phyloP scores from a whole-genome alignment of 2,888 invertebrate species.

The Heliconius ethilla region DNA sequence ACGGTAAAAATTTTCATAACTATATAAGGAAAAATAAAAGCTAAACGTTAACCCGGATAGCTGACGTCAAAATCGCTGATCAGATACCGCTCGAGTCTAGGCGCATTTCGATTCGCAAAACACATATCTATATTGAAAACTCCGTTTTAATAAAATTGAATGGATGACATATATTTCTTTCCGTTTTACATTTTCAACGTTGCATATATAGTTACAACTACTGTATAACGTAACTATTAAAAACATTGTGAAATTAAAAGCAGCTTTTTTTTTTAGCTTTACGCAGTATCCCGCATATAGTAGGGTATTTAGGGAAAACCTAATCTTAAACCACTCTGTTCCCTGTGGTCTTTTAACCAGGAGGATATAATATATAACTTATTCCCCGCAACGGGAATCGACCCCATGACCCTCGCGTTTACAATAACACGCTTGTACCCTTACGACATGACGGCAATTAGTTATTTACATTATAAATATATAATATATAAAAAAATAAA shows the following conservation, averaged over 20 bases:
- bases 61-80: conserved; percentile 3
- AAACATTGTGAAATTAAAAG: neutral
- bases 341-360: too few relatives aligned
- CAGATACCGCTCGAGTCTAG: conserved; percentile 1
- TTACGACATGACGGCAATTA: neutral
- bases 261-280: neutral
- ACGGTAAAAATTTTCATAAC: too few relatives aligned
- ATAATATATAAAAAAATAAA: too few relatives aligned
- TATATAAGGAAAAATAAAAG: neutral
- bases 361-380: too few relatives aligned
- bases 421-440: neutral
- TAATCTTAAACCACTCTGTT: too few relatives aligned
- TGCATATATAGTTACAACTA: neutral
- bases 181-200: neutral
- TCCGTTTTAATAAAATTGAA: conserved; percentile 16
- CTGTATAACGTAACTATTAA: neutral
- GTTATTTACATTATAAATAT: too few relatives aligned
- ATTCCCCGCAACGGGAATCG: neutral
- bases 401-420: neutral
- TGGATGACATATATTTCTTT: conserved; percentile 13
- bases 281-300: too few relatives aligned
- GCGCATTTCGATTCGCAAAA: neutral
- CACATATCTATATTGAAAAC: conserved; percentile 8
- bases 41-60: neutral
- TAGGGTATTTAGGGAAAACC: too few relatives aligned